Evolutionary conservation across 2,113 vertebrate genomes (phyloP).

Genomic region (Saccopteryx bilineata): DNA sequence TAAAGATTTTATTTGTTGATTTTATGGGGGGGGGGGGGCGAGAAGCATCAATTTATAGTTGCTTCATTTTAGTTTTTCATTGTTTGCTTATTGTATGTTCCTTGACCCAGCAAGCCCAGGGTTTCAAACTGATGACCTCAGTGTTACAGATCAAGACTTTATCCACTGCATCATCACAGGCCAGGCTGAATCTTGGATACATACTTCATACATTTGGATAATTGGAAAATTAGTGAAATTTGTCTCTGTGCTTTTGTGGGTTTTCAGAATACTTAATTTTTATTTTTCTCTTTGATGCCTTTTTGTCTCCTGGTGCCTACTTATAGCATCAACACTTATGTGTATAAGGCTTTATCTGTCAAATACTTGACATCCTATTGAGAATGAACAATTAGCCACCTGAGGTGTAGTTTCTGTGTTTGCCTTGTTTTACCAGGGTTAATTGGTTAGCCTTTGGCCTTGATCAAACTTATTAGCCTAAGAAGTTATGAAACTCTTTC

Average conservation of each 20-base stretch:
- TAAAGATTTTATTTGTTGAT: no score
- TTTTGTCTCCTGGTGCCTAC: conserved; percentile 39
- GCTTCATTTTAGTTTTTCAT: no score
- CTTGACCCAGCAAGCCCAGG: no score
- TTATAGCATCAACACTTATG: conserved; percentile 51
- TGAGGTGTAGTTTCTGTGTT: not conserved
- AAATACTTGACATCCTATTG: conserved; percentile 47
- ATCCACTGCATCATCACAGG: no score
- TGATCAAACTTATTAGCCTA: conserved; percentile 49
- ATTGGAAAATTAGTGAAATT: conserved; percentile 45
- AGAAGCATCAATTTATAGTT: no score
- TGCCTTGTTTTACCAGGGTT: conserved; percentile 27
- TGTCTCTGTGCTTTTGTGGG: conserved; percentile 25
- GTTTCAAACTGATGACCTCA: no score
- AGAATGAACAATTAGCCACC: conserved; percentile 33
- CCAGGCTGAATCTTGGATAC: not conserved
- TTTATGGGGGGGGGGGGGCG: no score
- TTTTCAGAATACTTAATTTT: conserved; percentile 59
- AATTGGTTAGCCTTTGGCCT: conserved; percentile 52
- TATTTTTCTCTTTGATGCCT: conserved; percentile 38
- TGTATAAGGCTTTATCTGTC: conserved; percentile 42
- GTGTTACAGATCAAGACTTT: no score
- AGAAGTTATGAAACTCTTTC: conserved; percentile 41
- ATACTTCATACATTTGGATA: conserved; percentile 55
- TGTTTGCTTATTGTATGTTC: no score